phyloP scores from a whole-genome alignment of 2,797 vertebrate genomes.

The Ctenochaetus hawaiiensis region DNA sequence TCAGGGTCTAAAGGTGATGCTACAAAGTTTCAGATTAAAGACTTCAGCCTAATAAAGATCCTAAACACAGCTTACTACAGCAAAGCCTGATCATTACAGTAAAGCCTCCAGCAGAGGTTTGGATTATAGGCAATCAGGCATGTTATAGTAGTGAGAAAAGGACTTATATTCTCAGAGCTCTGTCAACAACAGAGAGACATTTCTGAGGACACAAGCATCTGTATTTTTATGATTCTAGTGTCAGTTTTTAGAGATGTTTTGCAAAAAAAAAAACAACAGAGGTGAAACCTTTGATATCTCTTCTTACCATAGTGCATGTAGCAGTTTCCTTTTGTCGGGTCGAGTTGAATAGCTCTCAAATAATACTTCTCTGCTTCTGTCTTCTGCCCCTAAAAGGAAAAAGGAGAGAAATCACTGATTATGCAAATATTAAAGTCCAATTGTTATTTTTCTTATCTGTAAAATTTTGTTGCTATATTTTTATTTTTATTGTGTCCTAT shows the following conservation, averaged over 20 bases:
- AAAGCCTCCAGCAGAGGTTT: conserved; percentile 15
- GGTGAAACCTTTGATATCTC: not conserved
- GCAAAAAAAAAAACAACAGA: not conserved
- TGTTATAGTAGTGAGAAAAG: conserved; percentile 1
- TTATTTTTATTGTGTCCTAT: too few species aligned
- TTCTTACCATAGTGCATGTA: conserved; percentile 99
- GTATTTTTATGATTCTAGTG: conserved; percentile 8
- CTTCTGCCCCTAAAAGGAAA: conserved; percentile 89
- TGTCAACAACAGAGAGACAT: not conserved
- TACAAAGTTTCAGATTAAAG: conserved; percentile 28
- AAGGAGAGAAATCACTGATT: conserved; percentile 10
- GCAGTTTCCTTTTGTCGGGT: conserved; percentile 96
- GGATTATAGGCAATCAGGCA: conserved; percentile 19
- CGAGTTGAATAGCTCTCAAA: conserved; percentile 93
- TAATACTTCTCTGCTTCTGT: conserved; percentile 94
- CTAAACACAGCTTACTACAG: conserved; percentile 38
- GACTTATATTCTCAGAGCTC: conserved; percentile 9
- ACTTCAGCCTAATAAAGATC: conserved; percentile 11
- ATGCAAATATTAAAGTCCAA: not conserved
- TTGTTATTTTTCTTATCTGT: too few species aligned
- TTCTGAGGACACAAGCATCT: not conserved
- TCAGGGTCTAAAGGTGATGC: conserved; percentile 3
- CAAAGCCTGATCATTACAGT: conserved; percentile 33
- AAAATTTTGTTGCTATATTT: not conserved
- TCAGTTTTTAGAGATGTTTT: conserved; percentile 26